Percentiles rank a stretch among this genome's conserved stretches.
Evolutionary conservation across 2,113 vertebrate genomes (phyloP).

Genomic region (Menidia beryllina): DNA sequence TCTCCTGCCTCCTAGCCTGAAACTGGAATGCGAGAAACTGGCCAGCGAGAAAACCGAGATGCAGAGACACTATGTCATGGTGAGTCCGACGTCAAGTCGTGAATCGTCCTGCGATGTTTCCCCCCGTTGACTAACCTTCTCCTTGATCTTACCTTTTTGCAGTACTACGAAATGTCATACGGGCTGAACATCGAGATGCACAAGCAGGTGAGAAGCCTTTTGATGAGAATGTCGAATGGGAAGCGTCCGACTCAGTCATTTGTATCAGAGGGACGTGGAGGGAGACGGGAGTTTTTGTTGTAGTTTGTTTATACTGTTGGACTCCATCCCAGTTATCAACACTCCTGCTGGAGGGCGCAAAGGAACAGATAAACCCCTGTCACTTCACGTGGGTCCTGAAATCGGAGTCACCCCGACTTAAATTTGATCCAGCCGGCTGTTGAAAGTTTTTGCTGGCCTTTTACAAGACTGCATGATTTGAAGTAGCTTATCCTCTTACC

Average conservation of each 20-base stretch:
- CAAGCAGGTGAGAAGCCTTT: slow-evolving; percentile 88
- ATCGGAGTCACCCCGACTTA: background rate
- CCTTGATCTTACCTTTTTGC: slow-evolving; percentile 55
- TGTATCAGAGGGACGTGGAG: background rate
- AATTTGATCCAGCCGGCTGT: background rate
- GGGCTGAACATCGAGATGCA: slow-evolving; percentile 99
- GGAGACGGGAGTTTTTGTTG: background rate
- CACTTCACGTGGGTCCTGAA: background rate
- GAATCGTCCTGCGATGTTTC: too few relatives aligned
- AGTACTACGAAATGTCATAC: slow-evolving; percentile 98
- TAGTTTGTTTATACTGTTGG: slow-evolving; percentile 2
- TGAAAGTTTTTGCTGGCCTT: background rate
- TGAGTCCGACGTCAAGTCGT: slow-evolving; percentile 84
- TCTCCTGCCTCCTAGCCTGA: slow-evolving; percentile 83
- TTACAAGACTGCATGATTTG: slow-evolving; percentile 1
- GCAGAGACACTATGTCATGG: slow-evolving; percentile 99
- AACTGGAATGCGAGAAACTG: slow-evolving; percentile 97
- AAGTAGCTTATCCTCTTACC: background rate
- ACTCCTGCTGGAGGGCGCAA: background rate
- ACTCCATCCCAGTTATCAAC: background rate
- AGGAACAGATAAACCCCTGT: background rate
- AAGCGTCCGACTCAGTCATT: too few relatives aligned
- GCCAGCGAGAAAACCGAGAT: slow-evolving; percentile 98
- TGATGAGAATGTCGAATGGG: background rate
- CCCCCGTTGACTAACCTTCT: too few relatives aligned